Evolutionary conservation across 1,140 invertebrate genomes (phyloP).

Genomic region (Adelges cooleyi): DNA sequence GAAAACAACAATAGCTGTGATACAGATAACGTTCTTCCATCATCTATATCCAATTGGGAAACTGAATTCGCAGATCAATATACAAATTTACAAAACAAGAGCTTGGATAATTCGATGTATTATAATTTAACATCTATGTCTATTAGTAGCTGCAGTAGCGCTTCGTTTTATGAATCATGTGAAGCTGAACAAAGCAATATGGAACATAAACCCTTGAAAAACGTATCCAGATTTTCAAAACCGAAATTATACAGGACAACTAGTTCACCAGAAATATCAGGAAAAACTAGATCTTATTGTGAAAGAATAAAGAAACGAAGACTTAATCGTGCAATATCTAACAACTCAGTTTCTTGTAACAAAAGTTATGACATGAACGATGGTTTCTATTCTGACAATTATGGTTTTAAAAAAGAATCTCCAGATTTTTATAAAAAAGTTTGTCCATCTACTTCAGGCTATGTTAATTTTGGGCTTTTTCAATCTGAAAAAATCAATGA

Average conservation of each 20-base stretch:
- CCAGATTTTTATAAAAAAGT: background rate
- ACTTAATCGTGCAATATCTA: background rate
- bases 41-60: background rate
- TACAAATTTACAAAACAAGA: background rate
- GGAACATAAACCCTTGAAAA: conserved; percentile 21
- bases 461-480: conserved; percentile 19
- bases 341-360: background rate
- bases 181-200: conserved; percentile 22
- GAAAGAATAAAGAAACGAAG: conserved; percentile 6
- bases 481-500: conserved; percentile 17
- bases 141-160: conserved; percentile 13
- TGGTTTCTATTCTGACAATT: background rate
- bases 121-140: background rate
- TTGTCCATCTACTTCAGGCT: conserved; percentile 14
- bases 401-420: background rate
- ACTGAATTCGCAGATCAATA: conserved; percentile 3
- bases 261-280: conserved; percentile 21
- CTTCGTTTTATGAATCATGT: conserved; percentile 24
- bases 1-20: background rate
- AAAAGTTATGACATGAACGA: background rate
- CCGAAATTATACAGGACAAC: conserved; percentile 4
- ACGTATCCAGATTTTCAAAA: background rate
- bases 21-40: background rate
- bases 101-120: conserved; percentile 7
- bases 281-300: background rate